Base-by-base conservation (phyloP, 2,113 vertebrate genomes). In the Psilopsiagon aurifrons region DNA sequence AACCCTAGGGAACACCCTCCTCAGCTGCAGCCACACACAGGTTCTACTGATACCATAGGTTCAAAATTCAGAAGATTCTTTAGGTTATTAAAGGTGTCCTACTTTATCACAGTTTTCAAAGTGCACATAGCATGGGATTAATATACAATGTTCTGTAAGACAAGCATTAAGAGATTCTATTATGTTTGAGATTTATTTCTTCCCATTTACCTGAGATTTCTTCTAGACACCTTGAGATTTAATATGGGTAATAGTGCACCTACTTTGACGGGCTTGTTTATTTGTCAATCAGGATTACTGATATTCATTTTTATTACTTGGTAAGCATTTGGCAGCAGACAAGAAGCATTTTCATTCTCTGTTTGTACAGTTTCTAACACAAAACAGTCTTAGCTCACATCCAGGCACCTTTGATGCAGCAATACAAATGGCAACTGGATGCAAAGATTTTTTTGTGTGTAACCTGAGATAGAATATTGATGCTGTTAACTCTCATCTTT, bases 351-450 rank as follows among this genome's bases (percentile, higher is more conserved):
- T 94, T 92, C 74, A 39, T 63, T 49, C 37, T 35, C 4, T 15
- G 31, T 19, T 52, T 73, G 37, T 22, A 54, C 28, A 64, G 55
- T 52, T 82, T 75, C 41, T 67, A 29, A 37, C 31, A 89, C 29
- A 35, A 51, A 75, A 33, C 7, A n/a, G 14, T 19, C 69, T 63
- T 35, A 68, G 49, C 37, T 37, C 54, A 59, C 29, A 57, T 31
- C 49, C 24, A 63, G 46, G 69, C 33, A 31, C 47, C 41, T 75
- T 41, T 0, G 0, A 60, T n/a, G 33, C 57, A 64, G 77, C 0
- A 0, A 52, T 8, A 87, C 22, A 90, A 91, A 85, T 3, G 23
- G 54, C 31, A 92, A 24, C 29, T 27, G 55, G 64, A 33, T 13
- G 37, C 46, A 54, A 74, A 74, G 49, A 9, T 2, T 57, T 77